Base-by-base conservation (phyloP, 2,888 invertebrate species). In the Diaprepes abbreviatus region DNA sequence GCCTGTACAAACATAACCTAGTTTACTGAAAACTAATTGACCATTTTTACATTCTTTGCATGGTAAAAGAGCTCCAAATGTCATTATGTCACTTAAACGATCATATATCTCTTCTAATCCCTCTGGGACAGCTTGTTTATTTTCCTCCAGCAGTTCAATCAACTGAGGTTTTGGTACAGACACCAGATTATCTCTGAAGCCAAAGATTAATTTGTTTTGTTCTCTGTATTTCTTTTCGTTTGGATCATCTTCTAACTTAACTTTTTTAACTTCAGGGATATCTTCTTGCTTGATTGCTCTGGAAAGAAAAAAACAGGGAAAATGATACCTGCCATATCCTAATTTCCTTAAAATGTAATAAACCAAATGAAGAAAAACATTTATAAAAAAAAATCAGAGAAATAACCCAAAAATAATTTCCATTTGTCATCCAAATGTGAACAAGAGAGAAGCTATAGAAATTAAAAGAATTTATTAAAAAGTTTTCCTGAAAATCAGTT, bases 61-160 rank as follows among this genome's bases (percentile, higher is more conserved):
- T 0, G 89, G 89, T 69, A 88, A 83, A 2, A 96, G 85, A 1
- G 91, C 89, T 28, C 98, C 99, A 85, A 98, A 99, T 0, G 91
- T 88, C 89, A 98, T 91, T 31, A 90, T 87, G 83, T 99, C 98
- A 7, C 93, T 88, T 3, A 96, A 82, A 57, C 87, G 87, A 82
- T 96, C 94, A 33, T 54, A 59, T 85, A 94, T 93, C 80, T 87
- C 88, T 62, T 92, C 90, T 66, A 87, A 85, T 0, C 94, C 93
- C 63, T 81, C 63, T 0, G 92, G 90, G 59, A 93, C 81, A 38
- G 88, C 85, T 82, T 96, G 95, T 0, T 87, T 81, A 81, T 98
- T 98, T 10, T 83, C 79, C 73, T 90, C 87, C 16, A 98, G 85
- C 28, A 98, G 80, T 0, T 84, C 80, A 17, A 85, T 83, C 64